phyloP scores from a whole-genome alignment of 2,113 vertebrate genomes.

The Rostratula benghalensis region DNA sequence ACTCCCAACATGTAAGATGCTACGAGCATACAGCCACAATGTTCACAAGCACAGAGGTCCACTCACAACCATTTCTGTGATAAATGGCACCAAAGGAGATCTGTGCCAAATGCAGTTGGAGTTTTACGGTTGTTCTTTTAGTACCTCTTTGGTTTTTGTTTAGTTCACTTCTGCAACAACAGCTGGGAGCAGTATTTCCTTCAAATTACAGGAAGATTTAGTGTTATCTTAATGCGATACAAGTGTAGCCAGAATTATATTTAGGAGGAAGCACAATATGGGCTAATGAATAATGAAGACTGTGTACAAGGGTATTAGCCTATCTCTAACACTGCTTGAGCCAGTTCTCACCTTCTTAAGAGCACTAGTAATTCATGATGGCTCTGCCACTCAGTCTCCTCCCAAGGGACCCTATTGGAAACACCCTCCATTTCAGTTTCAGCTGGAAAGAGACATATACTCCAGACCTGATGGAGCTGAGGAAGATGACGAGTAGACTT shows the following conservation, averaged over 20 bases:
- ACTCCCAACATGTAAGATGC: background rate
- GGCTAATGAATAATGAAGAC: slow-evolving; percentile 70
- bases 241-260: slow-evolving; percentile 60
- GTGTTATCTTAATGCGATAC: slow-evolving; percentile 48
- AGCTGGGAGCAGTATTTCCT: slow-evolving; percentile 66
- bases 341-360: slow-evolving; percentile 46
- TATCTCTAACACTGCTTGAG: background rate
- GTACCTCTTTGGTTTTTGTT: slow-evolving; percentile 34
- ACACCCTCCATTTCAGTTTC: background rate
- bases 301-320: slow-evolving; percentile 17
- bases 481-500: background rate
- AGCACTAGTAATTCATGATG: background rate
- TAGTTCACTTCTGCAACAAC: slow-evolving; percentile 44
- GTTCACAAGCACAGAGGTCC: background rate
- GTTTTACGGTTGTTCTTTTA: slow-evolving; percentile 33
- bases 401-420: background rate
- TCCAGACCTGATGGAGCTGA: background rate
- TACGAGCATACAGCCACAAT: background rate
- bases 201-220: slow-evolving; percentile 69
- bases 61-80: background rate
- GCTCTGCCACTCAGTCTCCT: background rate
- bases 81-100: background rate
- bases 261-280: slow-evolving; percentile 57
- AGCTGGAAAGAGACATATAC: background rate
- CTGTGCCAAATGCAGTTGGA: background rate